Conservation (phyloP, 2,797 vertebrate species). For the Esox lucius region DNA sequence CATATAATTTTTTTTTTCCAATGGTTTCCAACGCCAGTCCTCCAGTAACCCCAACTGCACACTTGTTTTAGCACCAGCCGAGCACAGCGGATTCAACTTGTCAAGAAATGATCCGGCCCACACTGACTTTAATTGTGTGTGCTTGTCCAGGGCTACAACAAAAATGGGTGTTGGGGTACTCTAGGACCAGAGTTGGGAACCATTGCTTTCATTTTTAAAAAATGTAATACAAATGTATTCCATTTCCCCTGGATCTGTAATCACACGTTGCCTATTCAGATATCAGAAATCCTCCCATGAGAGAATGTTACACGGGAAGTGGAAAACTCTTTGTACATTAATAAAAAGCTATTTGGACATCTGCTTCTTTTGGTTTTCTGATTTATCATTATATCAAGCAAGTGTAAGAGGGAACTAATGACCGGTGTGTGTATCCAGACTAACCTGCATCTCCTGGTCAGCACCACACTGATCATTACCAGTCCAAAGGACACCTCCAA, state of each 20-base stretch:
- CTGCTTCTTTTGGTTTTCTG: neutral
- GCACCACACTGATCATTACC: neutral
- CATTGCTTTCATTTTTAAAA: too few relatives aligned
- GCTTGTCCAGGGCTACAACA: neutral
- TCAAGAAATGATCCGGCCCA: conserved; percentile 1
- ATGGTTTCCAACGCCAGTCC: neutral
- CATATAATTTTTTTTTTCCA: conserved; percentile 10
- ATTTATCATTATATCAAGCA: too few relatives aligned
- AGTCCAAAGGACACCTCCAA: neutral
- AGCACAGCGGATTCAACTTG: too few relatives aligned
- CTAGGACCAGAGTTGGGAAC: too few relatives aligned
- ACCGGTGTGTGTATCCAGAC: too few relatives aligned
- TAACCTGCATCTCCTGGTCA: too few relatives aligned
- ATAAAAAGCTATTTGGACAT: conserved; percentile 16
- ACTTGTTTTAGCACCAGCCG: neutral
- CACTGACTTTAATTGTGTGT: neutral
- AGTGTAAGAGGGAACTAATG: neutral
- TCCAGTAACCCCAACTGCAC: neutral
- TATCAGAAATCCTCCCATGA: conserved; percentile 44
- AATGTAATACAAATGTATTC: too few relatives aligned
- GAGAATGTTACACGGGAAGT: conserved; percentile 61
- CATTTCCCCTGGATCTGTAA: conserved; percentile 45
- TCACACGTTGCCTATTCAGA: conserved; percentile 73
- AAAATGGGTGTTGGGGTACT: too few relatives aligned
- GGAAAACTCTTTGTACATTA: conserved; percentile 37